Conservation (phyloP, 2,888 invertebrate genomes). For the Microctonus brassicae region DNA sequence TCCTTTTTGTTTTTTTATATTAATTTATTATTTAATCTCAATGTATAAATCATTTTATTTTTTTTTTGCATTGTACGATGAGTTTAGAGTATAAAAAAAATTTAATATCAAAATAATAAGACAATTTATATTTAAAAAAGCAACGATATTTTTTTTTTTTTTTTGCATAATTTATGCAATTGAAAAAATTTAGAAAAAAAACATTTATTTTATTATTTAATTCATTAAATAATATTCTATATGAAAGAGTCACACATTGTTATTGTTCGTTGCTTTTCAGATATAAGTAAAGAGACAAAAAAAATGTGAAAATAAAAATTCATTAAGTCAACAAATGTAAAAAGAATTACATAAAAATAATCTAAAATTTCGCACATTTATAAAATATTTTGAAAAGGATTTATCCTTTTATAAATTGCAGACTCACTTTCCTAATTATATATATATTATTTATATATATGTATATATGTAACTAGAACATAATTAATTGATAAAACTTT, state of each 20-base stretch:
- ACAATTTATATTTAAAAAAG: neutral
- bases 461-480: neutral
- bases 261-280: neutral
- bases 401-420: conserved; percentile 1
- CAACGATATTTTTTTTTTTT: neutral
- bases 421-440: conserved; percentile 13
- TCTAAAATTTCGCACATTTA: neutral
- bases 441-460: conserved; percentile 16
- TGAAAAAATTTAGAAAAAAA: too few species aligned
- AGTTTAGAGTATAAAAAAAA: too few species aligned
- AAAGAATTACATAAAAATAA: conserved; percentile 3
- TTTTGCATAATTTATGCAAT: neutral
- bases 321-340: conserved; percentile 36
- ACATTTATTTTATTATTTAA: too few species aligned
- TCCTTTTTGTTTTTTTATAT: too few species aligned
- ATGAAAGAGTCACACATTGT: too few species aligned
- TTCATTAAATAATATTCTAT: too few species aligned
- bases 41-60: neutral
- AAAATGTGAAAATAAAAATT: conserved; percentile 43
- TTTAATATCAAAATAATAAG: too few species aligned
- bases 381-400: neutral
- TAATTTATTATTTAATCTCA: too few species aligned
- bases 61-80: too few species aligned
- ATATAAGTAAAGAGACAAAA: neutral
- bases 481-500: neutral